Evolutionary conservation across 2,888 invertebrate genomes (phyloP).

Genomic region (Lasioglossum calceatum): DNA sequence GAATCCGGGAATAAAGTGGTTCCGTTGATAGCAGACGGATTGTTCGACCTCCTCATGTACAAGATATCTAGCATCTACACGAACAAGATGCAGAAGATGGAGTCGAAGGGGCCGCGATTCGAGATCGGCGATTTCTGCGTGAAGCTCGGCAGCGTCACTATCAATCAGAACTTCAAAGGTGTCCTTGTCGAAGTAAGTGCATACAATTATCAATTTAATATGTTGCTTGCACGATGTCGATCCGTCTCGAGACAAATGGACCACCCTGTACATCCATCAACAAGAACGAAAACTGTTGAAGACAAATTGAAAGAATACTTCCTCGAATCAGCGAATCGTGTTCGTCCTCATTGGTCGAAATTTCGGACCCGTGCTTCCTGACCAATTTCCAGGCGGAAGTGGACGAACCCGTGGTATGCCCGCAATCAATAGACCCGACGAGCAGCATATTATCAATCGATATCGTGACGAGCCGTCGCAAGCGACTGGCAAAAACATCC

Average conservation of each 20-base stretch:
- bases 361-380: not conserved
- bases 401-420: not conserved
- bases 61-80: constrained; percentile 95
- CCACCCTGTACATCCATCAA: too few relatives aligned
- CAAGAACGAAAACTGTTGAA: too few relatives aligned
- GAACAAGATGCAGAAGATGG: constrained; percentile 95
- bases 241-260: too few relatives aligned
- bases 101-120: constrained; percentile 94
- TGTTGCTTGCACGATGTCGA: too few relatives aligned
- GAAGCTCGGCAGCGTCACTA: constrained; percentile 96
- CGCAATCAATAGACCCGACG: constrained; percentile 3
- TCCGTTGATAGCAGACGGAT: constrained; percentile 94
- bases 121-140: constrained; percentile 97
- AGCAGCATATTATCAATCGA: not conserved
- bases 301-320: not conserved
- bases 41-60: constrained; percentile 95
- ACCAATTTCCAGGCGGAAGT: constrained; percentile 1
- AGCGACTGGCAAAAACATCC: not conserved
- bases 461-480: not conserved
- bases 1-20: constrained; percentile 95
- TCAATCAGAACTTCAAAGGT: constrained; percentile 97
- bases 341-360: not conserved
- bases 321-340: not conserved
- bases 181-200: constrained; percentile 92
- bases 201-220: not conserved